Conservation (phyloP, 2,113 vertebrate genomes). For the Stercorarius parasiticus region DNA sequence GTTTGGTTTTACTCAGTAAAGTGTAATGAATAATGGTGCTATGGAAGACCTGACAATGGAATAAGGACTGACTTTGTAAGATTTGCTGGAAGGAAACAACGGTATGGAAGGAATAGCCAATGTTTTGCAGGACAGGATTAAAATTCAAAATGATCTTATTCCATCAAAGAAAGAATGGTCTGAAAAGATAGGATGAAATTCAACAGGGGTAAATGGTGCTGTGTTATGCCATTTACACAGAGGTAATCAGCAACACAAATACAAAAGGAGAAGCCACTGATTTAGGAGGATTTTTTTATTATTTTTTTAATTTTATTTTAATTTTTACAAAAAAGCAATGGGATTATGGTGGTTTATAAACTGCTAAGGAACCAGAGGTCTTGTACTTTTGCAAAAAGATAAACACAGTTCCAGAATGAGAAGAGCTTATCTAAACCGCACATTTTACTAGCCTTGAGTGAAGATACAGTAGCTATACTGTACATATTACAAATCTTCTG, state of each 20-base stretch:
- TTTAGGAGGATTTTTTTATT: not conserved
- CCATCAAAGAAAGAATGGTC: not conserved
- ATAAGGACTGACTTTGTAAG: not conserved
- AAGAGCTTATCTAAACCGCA: not conserved
- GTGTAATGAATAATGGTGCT: not conserved
- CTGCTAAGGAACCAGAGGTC: not conserved
- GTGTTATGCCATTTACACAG: not conserved
- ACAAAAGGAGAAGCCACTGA: not conserved
- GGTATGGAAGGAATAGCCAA: not conserved
- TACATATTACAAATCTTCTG: not conserved
- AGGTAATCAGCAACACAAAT: not conserved
- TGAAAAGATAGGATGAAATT: not conserved
- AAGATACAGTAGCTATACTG: not conserved
- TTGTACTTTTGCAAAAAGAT: not conserved
- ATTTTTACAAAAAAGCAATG: not conserved
- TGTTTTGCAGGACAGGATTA: not conserved
- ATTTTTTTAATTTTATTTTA: no score
- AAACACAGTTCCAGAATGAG: not conserved
- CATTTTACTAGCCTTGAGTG: not conserved
- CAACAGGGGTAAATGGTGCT: not conserved
- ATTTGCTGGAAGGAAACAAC: not conserved
- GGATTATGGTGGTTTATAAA: not conserved
- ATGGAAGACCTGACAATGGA: not conserved
- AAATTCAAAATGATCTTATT: not conserved
- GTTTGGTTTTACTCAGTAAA: not conserved